Percentiles rank a stretch among this genome's conserved stretches.
These are phyloP conservation scores for Amphipoea oculea DNA, from an alignment of 2,888 invertebrate species.

Conservation along the genomic window DNA sequence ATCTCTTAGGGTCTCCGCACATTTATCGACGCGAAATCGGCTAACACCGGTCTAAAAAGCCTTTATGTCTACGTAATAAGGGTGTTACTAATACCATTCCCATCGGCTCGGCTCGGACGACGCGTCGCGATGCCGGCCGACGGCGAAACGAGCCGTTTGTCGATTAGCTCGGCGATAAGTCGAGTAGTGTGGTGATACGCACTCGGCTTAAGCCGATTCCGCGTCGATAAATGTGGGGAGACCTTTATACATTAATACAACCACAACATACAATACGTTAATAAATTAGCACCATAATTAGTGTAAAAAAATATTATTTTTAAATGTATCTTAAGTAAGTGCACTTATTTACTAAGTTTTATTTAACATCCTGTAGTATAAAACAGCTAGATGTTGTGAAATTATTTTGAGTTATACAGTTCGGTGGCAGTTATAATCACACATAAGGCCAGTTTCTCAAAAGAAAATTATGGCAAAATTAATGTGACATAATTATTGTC, in stretches of 20 bases:
- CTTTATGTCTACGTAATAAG: no score
- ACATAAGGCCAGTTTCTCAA: not conserved
- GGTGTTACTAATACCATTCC: no score
- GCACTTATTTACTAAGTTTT: conserved; percentile 58
- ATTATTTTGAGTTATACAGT: not conserved
- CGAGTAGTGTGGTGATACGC: no score
- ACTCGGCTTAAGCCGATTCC: no score
- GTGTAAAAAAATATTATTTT: conserved; percentile 45
- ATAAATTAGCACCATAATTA: conserved; percentile 66
- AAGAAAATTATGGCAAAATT: not conserved
- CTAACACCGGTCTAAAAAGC: no score
- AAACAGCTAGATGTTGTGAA: not conserved
- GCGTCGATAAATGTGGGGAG: no score
- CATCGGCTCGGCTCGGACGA: no score
- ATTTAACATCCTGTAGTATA: not conserved
- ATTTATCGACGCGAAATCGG: no score
- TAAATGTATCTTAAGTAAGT: conserved; percentile 51
- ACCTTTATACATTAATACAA: conserved; percentile 63
- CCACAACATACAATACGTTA: conserved; percentile 62
- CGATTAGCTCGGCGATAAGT: no score
- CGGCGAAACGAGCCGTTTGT: no score
- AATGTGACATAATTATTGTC: not conserved
- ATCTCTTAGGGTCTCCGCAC: conserved; percentile 39
- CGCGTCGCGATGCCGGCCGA: no score
- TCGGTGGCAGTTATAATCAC: conserved; percentile 11